Percentiles rank a stretch among this genome's conserved stretches.
Evolutionary conservation across 2,797 vertebrate genomes (phyloP).

Genomic region (Phylloscopus collybita): DNA sequence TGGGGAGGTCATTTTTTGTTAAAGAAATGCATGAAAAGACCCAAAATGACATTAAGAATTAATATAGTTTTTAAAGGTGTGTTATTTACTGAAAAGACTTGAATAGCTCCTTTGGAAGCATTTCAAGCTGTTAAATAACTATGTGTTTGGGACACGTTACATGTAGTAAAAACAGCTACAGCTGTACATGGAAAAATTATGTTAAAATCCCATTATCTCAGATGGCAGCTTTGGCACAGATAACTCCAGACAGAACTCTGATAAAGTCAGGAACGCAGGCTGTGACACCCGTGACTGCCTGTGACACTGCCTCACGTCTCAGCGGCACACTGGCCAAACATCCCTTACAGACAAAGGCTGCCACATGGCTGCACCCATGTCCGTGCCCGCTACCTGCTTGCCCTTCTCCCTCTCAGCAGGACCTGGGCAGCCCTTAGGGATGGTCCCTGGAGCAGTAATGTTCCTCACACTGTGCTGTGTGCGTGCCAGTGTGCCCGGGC

Average conservation of each 20-base stretch:
- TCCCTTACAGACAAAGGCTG: accelerated
- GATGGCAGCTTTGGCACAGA: not conserved
- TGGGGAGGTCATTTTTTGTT: not conserved
- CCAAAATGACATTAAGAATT: not conserved
- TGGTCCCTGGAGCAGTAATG: accelerated
- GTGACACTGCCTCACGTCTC: not conserved
- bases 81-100: not conserved
- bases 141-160: conserved; percentile 13
- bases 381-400: accelerated
- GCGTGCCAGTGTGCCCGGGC: accelerated
- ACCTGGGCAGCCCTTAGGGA: not conserved
- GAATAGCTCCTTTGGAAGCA: conserved; percentile 4
- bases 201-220: not conserved
- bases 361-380: accelerated
- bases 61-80: not conserved
- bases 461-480: accelerated
- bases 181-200: not conserved
- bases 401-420: not conserved
- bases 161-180: conserved; percentile 9
- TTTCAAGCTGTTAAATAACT: conserved; percentile 52
- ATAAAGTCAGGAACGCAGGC: not conserved
- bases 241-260: not conserved
- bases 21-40: not conserved
- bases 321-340: accelerated
- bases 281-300: not conserved